Base-by-base conservation (phyloP, 2,797 vertebrate genomes). In the Pagetopsis macropterus region DNA sequence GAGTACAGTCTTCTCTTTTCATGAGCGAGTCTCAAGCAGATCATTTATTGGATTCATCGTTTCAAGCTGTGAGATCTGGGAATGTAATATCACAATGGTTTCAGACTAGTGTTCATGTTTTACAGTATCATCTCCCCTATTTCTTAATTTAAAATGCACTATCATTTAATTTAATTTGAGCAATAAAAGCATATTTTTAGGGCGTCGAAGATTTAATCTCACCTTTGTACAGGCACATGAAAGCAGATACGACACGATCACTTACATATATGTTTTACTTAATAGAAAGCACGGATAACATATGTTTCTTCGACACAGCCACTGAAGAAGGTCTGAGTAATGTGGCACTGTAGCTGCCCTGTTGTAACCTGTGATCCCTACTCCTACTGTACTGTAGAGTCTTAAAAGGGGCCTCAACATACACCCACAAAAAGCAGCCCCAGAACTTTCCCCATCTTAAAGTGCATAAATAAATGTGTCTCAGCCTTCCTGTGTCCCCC, bases 391-490 rank as follows among this genome's bases (percentile, higher is more conserved):
- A 54, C 65, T 61, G 71, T 74, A n/a, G 13, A 72, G 50, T 78
- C 51, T 52, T 31, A 31, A 72, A 76, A 58, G 65, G 62, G 65
- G 70, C 80, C 72, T 60, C 72, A 50, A 66, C 23, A 16, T 72
- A 44, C 70, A 80, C 63, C 7, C 33, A 2, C 52, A 77, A 79
- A 84, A 76, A 75, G 81, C 83, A 72, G 19, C 70, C 74, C 72
- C 57, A 68, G 59, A 67, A 76, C 62, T 51, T 77, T 76, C 65
- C 82, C 77, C 52, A 51, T 65, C 69, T 80, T 60, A 17, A 58
- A 76, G 65, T 69, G 44, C 79, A 86, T 89, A 87, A 87, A 91
- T 83, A 87, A 81, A 77, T 71, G 40, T 63, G 70, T 58, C 57
- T 65, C 58, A 48, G 60, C 66, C 70, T 83, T 85, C 76, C 78